Conservation (phyloP, 2,113 vertebrate species). For the Perca flavescens region DNA sequence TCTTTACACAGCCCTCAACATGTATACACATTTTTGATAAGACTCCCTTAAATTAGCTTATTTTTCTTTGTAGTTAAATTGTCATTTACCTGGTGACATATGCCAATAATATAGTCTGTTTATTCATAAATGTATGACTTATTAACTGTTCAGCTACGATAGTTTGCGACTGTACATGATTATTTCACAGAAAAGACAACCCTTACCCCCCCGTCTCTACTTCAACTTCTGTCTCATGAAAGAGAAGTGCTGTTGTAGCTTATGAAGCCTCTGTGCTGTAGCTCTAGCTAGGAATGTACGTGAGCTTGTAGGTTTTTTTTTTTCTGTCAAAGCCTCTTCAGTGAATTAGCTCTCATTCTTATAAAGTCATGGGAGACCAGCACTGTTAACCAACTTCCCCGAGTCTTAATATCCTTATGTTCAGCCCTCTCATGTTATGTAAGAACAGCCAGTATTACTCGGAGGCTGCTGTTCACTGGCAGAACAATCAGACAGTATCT, state of each 20-base stretch:
- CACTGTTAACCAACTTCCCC: conserved; percentile 58
- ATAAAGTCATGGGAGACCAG: conserved; percentile 63
- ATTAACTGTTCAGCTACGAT: too few relatives aligned
- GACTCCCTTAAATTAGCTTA: neutral
- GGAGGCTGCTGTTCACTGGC: neutral
- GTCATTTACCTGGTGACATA: neutral
- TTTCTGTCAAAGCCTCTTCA: conserved; percentile 38
- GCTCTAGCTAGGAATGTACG: conserved; percentile 22
- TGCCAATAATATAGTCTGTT: neutral
- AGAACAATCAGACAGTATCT: neutral
- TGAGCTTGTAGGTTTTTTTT: conserved; percentile 18
- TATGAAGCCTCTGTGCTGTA: conserved; percentile 9
- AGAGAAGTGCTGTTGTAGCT: conserved; percentile 12
- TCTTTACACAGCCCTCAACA: neutral
- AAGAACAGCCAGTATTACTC: conserved; percentile 21
- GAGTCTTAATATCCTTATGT: conserved; percentile 35
- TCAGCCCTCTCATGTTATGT: conserved; percentile 38
- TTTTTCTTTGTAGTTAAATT: neutral
- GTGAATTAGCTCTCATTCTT: conserved; percentile 57
- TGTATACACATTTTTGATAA: neutral
- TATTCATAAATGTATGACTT: too few relatives aligned
- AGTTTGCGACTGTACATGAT: neutral
- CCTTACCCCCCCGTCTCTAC: neutral
- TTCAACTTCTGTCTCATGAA: neutral
- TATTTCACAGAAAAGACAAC: neutral